Percentiles rank a stretch among this genome's conserved stretches.
Conservation (phyloP, 2,888 invertebrate species). For the Eupithecia subfuscata region DNA sequence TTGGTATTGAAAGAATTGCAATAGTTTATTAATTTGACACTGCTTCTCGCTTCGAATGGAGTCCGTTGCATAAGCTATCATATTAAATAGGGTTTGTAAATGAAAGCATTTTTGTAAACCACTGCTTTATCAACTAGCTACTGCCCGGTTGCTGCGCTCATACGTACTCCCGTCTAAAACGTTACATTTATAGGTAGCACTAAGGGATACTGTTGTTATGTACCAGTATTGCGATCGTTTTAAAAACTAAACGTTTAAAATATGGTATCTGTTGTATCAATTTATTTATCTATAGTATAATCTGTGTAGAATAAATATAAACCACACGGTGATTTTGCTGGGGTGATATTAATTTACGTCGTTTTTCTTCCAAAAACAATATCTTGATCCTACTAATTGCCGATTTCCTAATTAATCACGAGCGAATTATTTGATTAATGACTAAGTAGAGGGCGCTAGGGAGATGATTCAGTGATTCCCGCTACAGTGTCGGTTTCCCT, state of each 20-base stretch:
- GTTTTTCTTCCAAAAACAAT: constrained; percentile 17
- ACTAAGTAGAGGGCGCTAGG: constrained; percentile 44
- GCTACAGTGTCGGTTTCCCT: constrained; percentile 60
- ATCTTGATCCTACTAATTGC: constrained; percentile 64
- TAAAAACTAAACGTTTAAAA: neutral
- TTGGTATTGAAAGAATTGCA: neutral
- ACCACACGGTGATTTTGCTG: neutral
- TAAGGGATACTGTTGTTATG: neutral
- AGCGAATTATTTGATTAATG: constrained; percentile 80
- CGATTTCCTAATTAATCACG: constrained; percentile 82
- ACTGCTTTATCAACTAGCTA: neutral
- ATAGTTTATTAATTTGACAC: neutral
- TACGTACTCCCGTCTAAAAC: too few species aligned
- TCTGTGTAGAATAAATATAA: neutral
- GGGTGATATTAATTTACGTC: neutral
- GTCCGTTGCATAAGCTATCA: neutral
- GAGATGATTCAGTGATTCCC: constrained; percentile 70
- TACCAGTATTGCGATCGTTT: neutral
- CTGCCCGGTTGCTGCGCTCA: too few species aligned
- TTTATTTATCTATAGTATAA: neutral
- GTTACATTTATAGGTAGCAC: neutral
- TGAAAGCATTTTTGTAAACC: neutral
- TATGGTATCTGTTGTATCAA: neutral
- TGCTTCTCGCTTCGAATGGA: neutral
- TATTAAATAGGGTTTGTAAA: neutral